phyloP scores from a whole-genome alignment of 2,113 vertebrate species.

The Ictalurus punctatus region DNA sequence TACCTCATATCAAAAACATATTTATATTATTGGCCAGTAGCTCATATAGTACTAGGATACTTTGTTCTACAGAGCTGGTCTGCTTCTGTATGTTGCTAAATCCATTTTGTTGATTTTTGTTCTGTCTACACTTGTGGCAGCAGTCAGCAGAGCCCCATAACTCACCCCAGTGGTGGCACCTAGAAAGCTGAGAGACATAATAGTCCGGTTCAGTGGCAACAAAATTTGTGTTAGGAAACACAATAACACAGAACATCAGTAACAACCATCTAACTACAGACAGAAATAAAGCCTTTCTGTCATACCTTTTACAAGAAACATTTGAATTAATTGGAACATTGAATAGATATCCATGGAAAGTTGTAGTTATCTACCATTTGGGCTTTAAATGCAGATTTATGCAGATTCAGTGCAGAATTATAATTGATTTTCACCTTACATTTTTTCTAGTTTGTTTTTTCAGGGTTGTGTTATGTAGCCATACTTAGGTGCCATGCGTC shows the following conservation, averaged over 20 bases:
- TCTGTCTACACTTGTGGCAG: background rate
- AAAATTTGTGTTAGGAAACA: constrained; percentile 6
- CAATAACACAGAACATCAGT: constrained; percentile 4
- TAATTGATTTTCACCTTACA: background rate
- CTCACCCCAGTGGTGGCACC: background rate
- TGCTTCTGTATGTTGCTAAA: background rate
- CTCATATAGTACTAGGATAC: background rate
- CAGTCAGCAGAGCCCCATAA: background rate
- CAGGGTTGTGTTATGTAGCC: background rate
- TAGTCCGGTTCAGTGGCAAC: background rate
- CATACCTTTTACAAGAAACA: background rate
- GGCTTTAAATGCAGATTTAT: background rate
- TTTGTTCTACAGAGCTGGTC: background rate
- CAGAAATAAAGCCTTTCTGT: background rate
- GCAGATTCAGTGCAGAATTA: background rate
- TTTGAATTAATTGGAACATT: background rate
- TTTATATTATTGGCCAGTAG: background rate
- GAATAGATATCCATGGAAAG: background rate
- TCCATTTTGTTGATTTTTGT: background rate
- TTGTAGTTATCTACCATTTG: background rate
- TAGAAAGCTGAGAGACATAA: constrained; percentile 17
- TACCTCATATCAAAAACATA: background rate
- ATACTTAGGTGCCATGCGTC: background rate
- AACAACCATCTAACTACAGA: background rate
- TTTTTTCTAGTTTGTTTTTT: background rate